Evolutionary conservation across 1,140 invertebrate genomes (phyloP), one percentile per base, ranked within the genome.

Genomic region (Anthonomus grandis): DNA sequence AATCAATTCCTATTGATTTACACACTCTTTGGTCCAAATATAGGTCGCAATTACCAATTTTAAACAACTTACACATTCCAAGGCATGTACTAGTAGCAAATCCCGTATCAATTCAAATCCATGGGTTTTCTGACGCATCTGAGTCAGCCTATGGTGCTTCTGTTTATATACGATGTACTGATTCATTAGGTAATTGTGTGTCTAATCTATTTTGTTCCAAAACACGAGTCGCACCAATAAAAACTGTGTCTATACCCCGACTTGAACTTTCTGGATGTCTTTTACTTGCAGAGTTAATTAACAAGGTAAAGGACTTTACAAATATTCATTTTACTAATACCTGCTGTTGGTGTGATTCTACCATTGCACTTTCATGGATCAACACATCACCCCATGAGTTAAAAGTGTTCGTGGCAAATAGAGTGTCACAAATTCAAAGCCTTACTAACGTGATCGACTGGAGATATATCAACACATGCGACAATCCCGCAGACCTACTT

Each of bases 401-500:
- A 48, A 67, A 66, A 50, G 66, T 66, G 0, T 77, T 74, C 48
- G 69, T 72, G 1, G 67, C 65, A 0, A 77, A 77, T 69, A 39
- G 75, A 22, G 71, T 76, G 0, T 22, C 66, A 1, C 48, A 68
- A 55, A 75, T 76, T 31, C 63, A 68, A 42, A 48, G 45, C n/a
- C 51, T 58, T 17, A 55, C 65, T 12, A 31, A 52, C 10, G 18
- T 34, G 1, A 36, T 46, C 4, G 47, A 71, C 22, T 80, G 76
- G 79, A n/a, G 38, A 19, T 71, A 79, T 60, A 68, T 79, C 0
- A 38, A 52, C 9, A 64, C 71, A 1, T 37, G 49, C 17, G 42
- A 72, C 1, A 79, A 80, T 63, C 74, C 75, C 23, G 74, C 74
- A 2, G 77, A 81, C 65, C 50, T 64, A 3, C 48, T 68, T 3